Base-by-base conservation (phyloP, 2,888 invertebrate species). In the Polydrusus tereticollis region DNA sequence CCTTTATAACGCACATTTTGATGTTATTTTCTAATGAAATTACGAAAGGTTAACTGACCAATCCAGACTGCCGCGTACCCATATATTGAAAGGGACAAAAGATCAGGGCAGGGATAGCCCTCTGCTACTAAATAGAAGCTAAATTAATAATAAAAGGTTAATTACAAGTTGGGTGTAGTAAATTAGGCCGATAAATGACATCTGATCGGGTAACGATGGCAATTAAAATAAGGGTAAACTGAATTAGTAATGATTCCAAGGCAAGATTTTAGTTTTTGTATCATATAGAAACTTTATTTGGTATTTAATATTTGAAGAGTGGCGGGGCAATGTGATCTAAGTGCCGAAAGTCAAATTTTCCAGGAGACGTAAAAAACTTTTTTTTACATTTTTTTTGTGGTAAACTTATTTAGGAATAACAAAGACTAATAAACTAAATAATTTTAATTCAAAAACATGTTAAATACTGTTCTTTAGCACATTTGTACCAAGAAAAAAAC, bases 121-220 rank as follows among this genome's bases (percentile, higher is more conserved):
- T 18, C 12, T 6, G 20, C 4, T 18, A 10, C 45, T 18, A 20
- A 45, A 45, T 45, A 18, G 45, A 45, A 45, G n/a, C 20, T 45
- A 45, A 45, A 45, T 45, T 45, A 45, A 20, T 45, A 45, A 45
- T 20, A 45, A 10, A 45, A 45, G 45, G 45, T 45, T 45, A 20
- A 20, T 45, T 45, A 45, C 20, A 20, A 2, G 45, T 20, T 45
- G 20, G 45, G 20, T 1, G 4, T 20, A 20, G 45, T 45, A 45
- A 45, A 45, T 20, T 45, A 45, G 7, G 20, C 10, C 2, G 45
- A 45, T 36, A 45, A 45, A 20, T 18, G 45, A 45, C 45, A 45
- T 45, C n/a, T 1, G 10, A 45, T 45, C 20, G 20, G 18, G 20
- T 20, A 45, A 18, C 20, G 45, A 45, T 18, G 20, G 45, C 10